Evolutionary conservation across 2,888 invertebrate genomes (phyloP).

Genomic region (Dasysyrphus albostriatus): DNA sequence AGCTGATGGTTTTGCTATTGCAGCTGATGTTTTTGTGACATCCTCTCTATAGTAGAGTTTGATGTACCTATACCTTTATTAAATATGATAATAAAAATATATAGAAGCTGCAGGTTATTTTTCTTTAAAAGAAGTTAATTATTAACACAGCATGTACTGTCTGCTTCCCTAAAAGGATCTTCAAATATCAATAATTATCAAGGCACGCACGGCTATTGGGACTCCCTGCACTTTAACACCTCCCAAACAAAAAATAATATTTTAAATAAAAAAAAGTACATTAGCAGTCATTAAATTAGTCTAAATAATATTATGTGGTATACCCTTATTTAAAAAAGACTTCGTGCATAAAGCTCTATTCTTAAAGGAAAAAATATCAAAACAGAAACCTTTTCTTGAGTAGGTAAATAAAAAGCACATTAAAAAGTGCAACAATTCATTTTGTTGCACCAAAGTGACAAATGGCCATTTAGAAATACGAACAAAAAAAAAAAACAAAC

Average conservation of each 20-base stretch:
- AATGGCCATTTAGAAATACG: slow-evolving; percentile 63
- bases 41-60: not conserved
- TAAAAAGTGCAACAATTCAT: slow-evolving; percentile 65
- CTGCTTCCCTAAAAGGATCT: too few species aligned
- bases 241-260: not conserved
- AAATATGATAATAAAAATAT: too few species aligned
- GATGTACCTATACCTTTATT: not conserved
- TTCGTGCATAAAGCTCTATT: not conserved
- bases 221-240: too few species aligned
- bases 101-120: too few species aligned
- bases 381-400: not conserved
- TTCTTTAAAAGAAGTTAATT: too few species aligned
- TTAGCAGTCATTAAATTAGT: not conserved
- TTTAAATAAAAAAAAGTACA: not conserved
- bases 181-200: too few species aligned
- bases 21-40: not conserved
- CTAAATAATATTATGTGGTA: not conserved
- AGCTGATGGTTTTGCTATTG: not conserved
- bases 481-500: slow-evolving; percentile 1
- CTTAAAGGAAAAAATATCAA: not conserved
- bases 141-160: too few species aligned
- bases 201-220: too few species aligned
- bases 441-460: slow-evolving; percentile 54
- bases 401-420: slow-evolving; percentile 51
- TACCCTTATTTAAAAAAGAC: not conserved